Evolutionary conservation across 2,888 invertebrate species (phyloP), one percentile per base, ranked within the genome.

Genomic region (Philonicus albiceps): DNA sequence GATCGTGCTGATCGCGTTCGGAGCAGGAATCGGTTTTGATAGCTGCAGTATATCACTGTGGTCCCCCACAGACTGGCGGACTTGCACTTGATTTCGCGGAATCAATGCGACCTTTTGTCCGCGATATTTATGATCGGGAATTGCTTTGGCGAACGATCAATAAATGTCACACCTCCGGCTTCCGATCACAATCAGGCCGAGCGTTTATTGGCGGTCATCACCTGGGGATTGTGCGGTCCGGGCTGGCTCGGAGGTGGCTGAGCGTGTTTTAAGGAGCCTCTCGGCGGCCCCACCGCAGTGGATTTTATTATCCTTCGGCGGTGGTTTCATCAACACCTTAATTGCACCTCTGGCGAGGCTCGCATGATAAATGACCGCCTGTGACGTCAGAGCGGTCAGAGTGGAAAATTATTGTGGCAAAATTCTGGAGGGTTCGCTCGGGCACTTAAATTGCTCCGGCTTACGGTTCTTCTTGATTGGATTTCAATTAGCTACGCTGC

Each of bases 401-500:
- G 72, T 40, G 6, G 84, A 22, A 84, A 73, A 84, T 73, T 84
- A 81, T 84, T 64, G n/a, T 73, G 84, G 40, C 40, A 72, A 73
- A n/a, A 30, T 84, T 43, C 40, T 31, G 4, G 37, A 11, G 37
- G 16, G 72, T 7, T 27, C 53, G 43, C 37, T 7, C 43, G 43
- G 84, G 34, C 19, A 22, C 40, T 37, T 19, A 84, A 84, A 84
- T 84, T 72, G 49, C 72, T n/a, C 40, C 22, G 73, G 30, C 72
- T 40, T 73, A 84, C 73, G 84, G 84, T 84, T 40, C 64, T 40
- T 84, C 84, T 72, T 84, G 84, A 84, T 84, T 84, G 84, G 84
- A 84, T 84, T 84, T 84, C 84, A 84, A 84, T 84, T 84, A 84
- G 84, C 73, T 73, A 73, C 84, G 72, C 84, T 84, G 84, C 84